Percentiles rank a stretch among this genome's conserved stretches.
phyloP scores from a whole-genome alignment of 2,888 invertebrate genomes.

The Bellardia pandia region DNA sequence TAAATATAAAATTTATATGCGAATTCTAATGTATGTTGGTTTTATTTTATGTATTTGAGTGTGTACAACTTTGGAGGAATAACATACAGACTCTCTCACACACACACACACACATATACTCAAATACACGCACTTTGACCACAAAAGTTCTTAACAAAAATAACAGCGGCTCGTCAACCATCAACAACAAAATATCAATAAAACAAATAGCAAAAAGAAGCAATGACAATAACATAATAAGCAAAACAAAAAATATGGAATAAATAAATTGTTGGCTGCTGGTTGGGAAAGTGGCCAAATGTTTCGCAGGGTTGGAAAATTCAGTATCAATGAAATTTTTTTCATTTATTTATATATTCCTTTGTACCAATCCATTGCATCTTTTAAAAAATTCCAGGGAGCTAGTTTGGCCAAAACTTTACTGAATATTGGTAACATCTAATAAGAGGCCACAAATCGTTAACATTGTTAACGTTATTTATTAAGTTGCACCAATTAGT shows the following conservation, averaged over 20 bases:
- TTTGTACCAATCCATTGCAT: too few species aligned
- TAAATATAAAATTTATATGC: neutral
- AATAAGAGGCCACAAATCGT: too few species aligned
- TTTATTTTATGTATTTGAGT: neutral
- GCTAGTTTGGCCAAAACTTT: too few species aligned
- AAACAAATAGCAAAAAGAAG: neutral
- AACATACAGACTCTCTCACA: neutral
- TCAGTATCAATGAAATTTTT: too few species aligned
- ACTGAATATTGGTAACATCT: too few species aligned
- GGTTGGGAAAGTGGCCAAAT: constrained; percentile 5
- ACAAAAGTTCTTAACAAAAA: constrained; percentile 53
- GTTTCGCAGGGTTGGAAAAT: too few species aligned
- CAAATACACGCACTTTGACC: constrained; percentile 49
- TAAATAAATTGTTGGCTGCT: constrained; percentile 25
- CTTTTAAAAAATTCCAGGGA: too few species aligned
- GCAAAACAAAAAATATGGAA: neutral
- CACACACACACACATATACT: neutral
- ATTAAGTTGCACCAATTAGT: too few species aligned
- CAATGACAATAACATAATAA: neutral
- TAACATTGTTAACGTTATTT: too few species aligned
- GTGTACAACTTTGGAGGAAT: neutral
- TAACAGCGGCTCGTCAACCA: constrained; percentile 49
- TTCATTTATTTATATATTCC: too few species aligned
- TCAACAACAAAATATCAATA: constrained; percentile 39
- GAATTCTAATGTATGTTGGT: neutral